Base-by-base conservation (phyloP, 1,140 invertebrate genomes). In the Nomia melanderi region DNA sequence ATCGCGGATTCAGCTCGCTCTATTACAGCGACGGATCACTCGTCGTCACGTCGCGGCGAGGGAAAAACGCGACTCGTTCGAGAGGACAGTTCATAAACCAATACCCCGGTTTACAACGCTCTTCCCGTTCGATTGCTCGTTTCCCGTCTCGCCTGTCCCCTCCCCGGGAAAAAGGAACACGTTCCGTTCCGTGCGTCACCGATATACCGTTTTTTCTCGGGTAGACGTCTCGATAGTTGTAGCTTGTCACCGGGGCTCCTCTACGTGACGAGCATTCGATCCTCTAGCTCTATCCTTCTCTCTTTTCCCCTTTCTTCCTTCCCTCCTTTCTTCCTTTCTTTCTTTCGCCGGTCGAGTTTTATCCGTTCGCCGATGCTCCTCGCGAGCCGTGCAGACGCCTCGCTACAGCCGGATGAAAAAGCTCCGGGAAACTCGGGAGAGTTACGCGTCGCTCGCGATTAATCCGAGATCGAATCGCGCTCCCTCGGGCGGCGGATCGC, bases 221-320 rank as follows among this genome's bases (percentile, higher is more conserved):
- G 23, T 2, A 27, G 63, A 53, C 41, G 59, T 67, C 29, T 57
- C 36, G 54, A 75, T 67, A 57, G 72, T 75, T 67, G 63, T 67
- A 75, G 53, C 63, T 33, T 67, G 72, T 67, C 72, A 57, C 53
- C 63, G 29, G 44, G 20, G 23, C n/a, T n/a, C 8, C 63, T 36
- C 63, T 57, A 75, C 72, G 72, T 67, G 72, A 66, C 72, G 63
- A 67, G 72, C 72, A 75, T 75, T 39, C 50, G 59, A 66, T 66
- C n/a, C n/a, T n/a, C n/a, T n/a, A n/a, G n/a, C n/a, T n/a, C n/a
- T n/a, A n/a, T n/a, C n/a, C n/a, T n/a, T n/a, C n/a, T 75, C 62
- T 11, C n/a, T n/a, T 20, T 7, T 8, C 20, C 1, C 53, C 17
- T 6, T 29, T 20, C 50, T 41, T 41, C 20, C 36, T 12, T 8